Base-by-base conservation (phyloP, 1,140 invertebrate genomes). In the Panonychus citri region DNA sequence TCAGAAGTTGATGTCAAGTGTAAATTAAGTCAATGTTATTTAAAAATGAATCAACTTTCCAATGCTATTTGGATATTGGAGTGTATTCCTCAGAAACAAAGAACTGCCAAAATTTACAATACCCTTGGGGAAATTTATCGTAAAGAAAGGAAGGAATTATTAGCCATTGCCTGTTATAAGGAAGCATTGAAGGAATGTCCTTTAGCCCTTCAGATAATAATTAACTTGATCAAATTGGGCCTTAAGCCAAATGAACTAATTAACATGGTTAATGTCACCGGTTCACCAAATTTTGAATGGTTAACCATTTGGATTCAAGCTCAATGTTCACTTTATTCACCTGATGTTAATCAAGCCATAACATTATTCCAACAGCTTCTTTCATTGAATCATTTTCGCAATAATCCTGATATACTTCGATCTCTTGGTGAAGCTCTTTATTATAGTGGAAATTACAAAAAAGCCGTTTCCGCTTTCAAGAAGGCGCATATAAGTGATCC, bases 131-230 rank as follows among this genome's bases (percentile, higher is more conserved):
- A 78, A 63, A 69, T 84, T 54, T 83, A 81, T 62, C 74, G 80
- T 40, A 76, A 79, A 59, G 73, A 73, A 59, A 81, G 81, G 39
- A 77, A 78, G 71, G 81, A 83, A 62, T 66, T 81, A 57, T 78
- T 79, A 39, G 81, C 80, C 0, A 76, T 80, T 39, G 74, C 76
- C 1, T 76, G 76, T 25, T 84, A 79, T 64, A 83, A 82, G 66
- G 81, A 84, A 71, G 79, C 84, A 19, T 62, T 85, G 17, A 68
- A 76, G 66, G 81, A 82, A 66, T 81, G 80, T 67, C 82, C 82
- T 1, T 67, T 83, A 59, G 79, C 81, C 1, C 58, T 85, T 28
- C 80, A 81, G 63, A 78, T 80, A 24, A 76, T 78, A 1, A 75
- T 77, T 63, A 76, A 77, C 21, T 68, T 85, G 7, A 65, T 84